phyloP scores from a whole-genome alignment of 2,888 invertebrate genomes.

The Phyllotreta striolata region DNA sequence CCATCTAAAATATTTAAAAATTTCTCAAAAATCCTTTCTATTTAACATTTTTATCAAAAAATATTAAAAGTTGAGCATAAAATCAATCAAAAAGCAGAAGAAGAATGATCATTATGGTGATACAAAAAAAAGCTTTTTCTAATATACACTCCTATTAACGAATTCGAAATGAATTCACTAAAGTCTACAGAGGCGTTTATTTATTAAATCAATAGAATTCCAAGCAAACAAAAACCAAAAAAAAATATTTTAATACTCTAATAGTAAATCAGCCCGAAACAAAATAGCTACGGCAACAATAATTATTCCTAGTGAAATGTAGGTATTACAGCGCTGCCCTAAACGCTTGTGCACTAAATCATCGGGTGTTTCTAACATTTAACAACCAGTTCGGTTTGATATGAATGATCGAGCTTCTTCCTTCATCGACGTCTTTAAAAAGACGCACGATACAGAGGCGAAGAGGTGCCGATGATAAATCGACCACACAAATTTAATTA shows the following conservation, averaged over 20 bases:
- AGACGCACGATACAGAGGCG: constrained; percentile 40
- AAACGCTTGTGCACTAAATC: constrained; percentile 19
- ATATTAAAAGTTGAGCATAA: too few relatives aligned
- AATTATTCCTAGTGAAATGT: constrained; percentile 16
- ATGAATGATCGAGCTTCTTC: constrained; percentile 45
- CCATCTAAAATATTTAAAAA: too few relatives aligned
- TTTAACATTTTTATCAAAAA: too few relatives aligned
- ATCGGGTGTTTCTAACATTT: constrained; percentile 34
- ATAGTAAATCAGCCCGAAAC: constrained; percentile 22
- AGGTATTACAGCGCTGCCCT: constrained; percentile 6
- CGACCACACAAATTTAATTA: constrained; percentile 51
- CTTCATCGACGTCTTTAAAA: constrained; percentile 48
- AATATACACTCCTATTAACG: too few relatives aligned
- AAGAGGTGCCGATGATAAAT: constrained; percentile 44
- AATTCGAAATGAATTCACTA: too few relatives aligned
- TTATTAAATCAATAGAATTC: neutral
- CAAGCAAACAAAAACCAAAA: neutral
- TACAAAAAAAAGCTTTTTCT: too few relatives aligned
- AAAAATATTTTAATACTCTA: constrained; percentile 11
- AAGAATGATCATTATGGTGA: too few relatives aligned
- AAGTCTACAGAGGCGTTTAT: neutral
- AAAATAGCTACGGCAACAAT: neutral
- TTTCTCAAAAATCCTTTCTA: too few relatives aligned
- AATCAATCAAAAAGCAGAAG: too few relatives aligned
- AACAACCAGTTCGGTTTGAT: constrained; percentile 47